Evolutionary conservation across 2,113 vertebrate genomes (phyloP), one percentile per base, ranked within the genome.

Genomic region (Chaetodon trifascialis): DNA sequence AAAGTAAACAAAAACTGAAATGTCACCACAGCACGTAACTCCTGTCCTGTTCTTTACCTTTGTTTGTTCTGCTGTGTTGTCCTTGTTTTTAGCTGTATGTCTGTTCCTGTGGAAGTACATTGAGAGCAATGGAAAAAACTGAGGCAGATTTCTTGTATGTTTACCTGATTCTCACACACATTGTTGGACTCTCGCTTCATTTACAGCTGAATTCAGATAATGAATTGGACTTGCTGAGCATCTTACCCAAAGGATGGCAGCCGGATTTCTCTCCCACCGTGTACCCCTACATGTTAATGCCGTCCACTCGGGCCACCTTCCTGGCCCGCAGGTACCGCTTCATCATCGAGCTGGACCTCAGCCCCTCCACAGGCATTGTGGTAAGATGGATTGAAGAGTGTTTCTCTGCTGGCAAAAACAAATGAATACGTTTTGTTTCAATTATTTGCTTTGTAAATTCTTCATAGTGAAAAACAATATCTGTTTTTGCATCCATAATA

Each of bases 301-400:
- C 98, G 2, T 98, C 97, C 2, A 98, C 97, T 0, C 96, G 95
- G 9, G 96, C 98, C 86, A 97, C 96, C 79, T 99, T 99, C 93
- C 95, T 99, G 93, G 97, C 98, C 21, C 97, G 97, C 30, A 96
- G 97, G 76, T 99, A 99, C 94, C 97, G 98, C 58, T 99, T 99
- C 84, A 97, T 99, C 86, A 97, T 99, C 67, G 97, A 99, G 84
- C 94, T 99, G 76, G 98, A 99, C 76, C 96, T 99, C 76, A 99
- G 98, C 92, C 98, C 98, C 30, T 99, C 98, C 89, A 99, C 98
- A 0, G 97, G 97, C 63, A 99, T 99, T 66, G 98, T 99, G 96
- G 98, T 99, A 88, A 97, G 96, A 51, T 2, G 10, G 8, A 44
- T 44, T 44, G 6, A 44, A 9, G 7, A 9, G 49, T 38, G 40